Base-by-base conservation (phyloP, 2,797 vertebrate genomes). In the Sebastolobus alascanus region DNA sequence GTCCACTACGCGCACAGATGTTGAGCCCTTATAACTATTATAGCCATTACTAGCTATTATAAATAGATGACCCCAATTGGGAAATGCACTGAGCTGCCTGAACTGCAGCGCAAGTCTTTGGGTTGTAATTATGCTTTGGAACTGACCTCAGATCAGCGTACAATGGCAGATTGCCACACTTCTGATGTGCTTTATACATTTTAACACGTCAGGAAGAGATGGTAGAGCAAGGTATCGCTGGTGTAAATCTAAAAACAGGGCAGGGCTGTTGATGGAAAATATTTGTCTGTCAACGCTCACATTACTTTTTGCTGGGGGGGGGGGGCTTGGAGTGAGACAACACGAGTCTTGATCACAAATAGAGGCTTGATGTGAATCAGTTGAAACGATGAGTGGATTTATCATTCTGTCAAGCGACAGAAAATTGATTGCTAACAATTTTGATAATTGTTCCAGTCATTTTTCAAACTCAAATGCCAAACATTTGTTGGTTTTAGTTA, bases 51-150 rank as follows among this genome's bases (percentile, higher is more conserved):
- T 76, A 46, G 61, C 66, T 25, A 46, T 87, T 88, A 89, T 87
- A 85, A 85, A 87, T 87, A 89, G 78, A 73, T 82, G 73, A 84
- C 79, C 89, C 83, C 60, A 81, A 31, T 72, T 72, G 56, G 43
- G 27, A 75, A 80, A 74, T 78, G 69, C 43, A 60, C 54, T 0
- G 29, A 71, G 80, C 68, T 35, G 70, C 54, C 71, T 79, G 81
- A 81, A 70, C 66, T 68, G n/a, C 54, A 69, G 63, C 1, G 3
- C 67, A 50, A 52, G 22, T 14, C 73, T 54, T 20, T 38, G 37
- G 46, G 29, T 31, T 79, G 80, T 80, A 56, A 74, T 84, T 59
- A 40, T 55, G 46, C 11, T 61, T 43, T 52, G 35, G 29, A 46
- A 13, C 68, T 52, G 76, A 71, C 31, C 35, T 84, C 40, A 79